A percentile compares a stretch with the other conserved stretches of the same genome.
phyloP scores from a whole-genome alignment of 2,797 vertebrate genomes.

The Octomys mimax region DNA sequence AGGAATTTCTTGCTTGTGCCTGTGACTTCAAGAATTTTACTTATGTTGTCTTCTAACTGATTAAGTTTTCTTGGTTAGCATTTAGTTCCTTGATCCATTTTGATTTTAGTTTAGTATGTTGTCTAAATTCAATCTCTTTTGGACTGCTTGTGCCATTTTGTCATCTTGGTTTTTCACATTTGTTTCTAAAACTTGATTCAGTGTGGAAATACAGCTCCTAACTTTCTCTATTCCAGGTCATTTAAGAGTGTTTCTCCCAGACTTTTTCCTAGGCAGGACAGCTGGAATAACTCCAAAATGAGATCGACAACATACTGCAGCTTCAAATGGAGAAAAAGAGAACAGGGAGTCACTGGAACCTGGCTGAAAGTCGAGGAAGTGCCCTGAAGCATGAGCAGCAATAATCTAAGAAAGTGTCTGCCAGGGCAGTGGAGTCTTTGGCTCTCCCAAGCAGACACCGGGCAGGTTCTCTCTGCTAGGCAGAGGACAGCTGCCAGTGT shows the following conservation, averaged over 20 bases:
- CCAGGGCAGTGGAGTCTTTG: rapidly evolving
- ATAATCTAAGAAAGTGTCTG: not conserved
- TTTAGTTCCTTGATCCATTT: not conserved
- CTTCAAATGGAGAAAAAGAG: not conserved
- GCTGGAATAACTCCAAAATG: not conserved
- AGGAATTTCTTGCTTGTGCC: not conserved
- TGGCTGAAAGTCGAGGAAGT: not conserved
- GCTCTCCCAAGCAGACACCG: rapidly evolving
- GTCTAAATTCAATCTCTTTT: not conserved
- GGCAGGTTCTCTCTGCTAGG: not conserved
- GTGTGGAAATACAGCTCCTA: not conserved
- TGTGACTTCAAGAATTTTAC: not conserved
- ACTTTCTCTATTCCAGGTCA: not conserved
- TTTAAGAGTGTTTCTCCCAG: constrained; percentile 17
- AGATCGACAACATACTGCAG: not conserved
- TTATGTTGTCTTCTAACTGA: not conserved
- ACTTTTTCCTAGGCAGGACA: not conserved
- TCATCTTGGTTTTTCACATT: not conserved
- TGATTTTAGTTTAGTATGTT: not conserved
- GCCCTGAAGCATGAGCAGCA: rapidly evolving
- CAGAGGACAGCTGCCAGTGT: not conserved
- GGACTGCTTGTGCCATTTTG: not conserved
- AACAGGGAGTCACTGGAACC: not conserved
- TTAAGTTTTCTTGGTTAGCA: not conserved
- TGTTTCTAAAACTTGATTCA: not conserved